phyloP scores from a whole-genome alignment of 2,888 invertebrate species.

The Yponomeuta cagnagella region DNA sequence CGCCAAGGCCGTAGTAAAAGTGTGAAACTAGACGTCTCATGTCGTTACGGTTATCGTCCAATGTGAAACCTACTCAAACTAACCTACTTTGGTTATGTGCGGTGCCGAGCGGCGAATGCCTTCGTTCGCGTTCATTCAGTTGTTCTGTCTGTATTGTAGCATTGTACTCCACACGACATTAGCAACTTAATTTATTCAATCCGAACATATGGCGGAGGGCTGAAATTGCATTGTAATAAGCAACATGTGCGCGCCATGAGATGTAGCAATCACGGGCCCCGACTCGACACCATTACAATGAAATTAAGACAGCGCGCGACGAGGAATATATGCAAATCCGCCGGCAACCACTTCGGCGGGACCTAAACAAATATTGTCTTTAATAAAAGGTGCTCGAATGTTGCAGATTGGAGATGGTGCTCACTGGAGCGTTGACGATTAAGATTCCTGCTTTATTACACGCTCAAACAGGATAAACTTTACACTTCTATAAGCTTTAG shows the following conservation, averaged over 20 bases:
- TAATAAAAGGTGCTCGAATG: conserved; percentile 35
- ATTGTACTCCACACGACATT: background rate
- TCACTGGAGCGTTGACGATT: conserved; percentile 6
- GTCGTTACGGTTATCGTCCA: too few relatives aligned
- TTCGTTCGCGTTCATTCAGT: too few relatives aligned
- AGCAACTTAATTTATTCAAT: conserved; percentile 14
- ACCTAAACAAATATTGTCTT: conserved; percentile 54
- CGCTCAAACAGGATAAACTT: background rate
- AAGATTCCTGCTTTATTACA: conserved; percentile 6
- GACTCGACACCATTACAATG: conserved; percentile 46
- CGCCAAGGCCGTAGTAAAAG: too few relatives aligned
- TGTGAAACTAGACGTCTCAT: too few relatives aligned
- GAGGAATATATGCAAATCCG: conserved; percentile 68
- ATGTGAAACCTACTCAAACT: too few relatives aligned
- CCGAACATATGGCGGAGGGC: conserved; percentile 3
- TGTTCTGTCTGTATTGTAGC: background rate
- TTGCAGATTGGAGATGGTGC: conserved; percentile 20
- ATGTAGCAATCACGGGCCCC: conserved; percentile 30
- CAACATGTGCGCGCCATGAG: conserved; percentile 51
- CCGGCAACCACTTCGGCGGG: conserved; percentile 24
- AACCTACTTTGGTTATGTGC: too few relatives aligned
- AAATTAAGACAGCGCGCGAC: conserved; percentile 71
- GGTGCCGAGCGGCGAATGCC: too few relatives aligned
- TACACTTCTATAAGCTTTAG: background rate
- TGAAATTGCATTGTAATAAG: conserved; percentile 53